Evolutionary conservation across 2,888 invertebrate genomes (phyloP), one percentile per base, ranked within the genome.

Genomic region (Octonoba sinensis): DNA sequence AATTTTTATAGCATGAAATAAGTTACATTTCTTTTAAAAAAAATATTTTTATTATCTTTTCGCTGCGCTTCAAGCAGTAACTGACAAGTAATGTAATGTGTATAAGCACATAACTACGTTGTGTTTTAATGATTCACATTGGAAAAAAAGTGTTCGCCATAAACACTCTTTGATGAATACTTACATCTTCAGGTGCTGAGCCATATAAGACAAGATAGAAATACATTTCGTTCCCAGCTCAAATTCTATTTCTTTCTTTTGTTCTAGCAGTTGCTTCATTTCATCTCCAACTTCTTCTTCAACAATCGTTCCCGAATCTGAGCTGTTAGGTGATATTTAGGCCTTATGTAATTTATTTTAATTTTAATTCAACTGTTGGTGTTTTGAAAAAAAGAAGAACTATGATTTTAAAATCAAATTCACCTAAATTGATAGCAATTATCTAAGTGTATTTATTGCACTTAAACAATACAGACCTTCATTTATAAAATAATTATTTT

Each of bases 151-250:
- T 54, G 2, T 18, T 36, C n/a, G n/a, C 0, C n/a, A 36, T 44
- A 22, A 20, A 56, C 62, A 59, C n/a, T 22, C 27, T 0, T 4
- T 44, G 51, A 20, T 47, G 24, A 24, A 13, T 54, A 18, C 78
- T 81, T 74, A 74, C 81, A 44, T 74, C 46, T 69, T 74, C 15
- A 69, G 16, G 27, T 81, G 67, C 18, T 74, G 69, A 1, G 81
- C 44, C 62, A 74, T 74, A n/a, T 69, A 74, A 8, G 74, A 69
- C 18, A 81, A 22, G 13, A 81, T 59, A 1, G 81, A 81, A 24
- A 81, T 64, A 24, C 74, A 70, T 56, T 74, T 81, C 16, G 74
- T 51, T 44, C 64, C 74, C 46, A 64, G 64, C 49, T 81, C 81
- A 27, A 81, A 81, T 6, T 47, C 64, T 15, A 81, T 73, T 15